phyloP scores from a whole-genome alignment of 2,888 invertebrate genomes.

The Luperina nickerlii region DNA sequence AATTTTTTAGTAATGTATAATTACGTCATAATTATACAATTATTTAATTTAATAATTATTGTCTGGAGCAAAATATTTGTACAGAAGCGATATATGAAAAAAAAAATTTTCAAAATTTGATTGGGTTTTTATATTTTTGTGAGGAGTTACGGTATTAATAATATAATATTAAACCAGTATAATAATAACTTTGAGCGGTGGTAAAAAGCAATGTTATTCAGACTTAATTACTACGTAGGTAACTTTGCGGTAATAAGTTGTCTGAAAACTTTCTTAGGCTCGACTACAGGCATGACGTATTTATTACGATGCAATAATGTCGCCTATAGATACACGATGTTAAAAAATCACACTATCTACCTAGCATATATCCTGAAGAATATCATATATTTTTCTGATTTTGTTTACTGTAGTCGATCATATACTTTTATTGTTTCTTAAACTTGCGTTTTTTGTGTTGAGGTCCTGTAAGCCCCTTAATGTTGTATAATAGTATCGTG shows the following conservation, averaged over 20 bases:
- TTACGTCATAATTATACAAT: not conserved
- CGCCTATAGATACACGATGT: not conserved
- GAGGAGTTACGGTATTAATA: too few relatives aligned
- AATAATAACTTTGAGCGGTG: not conserved
- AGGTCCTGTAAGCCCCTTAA: not conserved
- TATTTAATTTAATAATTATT: not conserved
- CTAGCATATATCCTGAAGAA: too few relatives aligned
- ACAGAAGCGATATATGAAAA: not conserved
- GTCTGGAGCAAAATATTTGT: not conserved
- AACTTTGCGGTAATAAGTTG: not conserved
- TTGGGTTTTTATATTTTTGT: not conserved
- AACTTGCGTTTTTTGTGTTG: too few relatives aligned
- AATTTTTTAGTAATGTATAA: not conserved
- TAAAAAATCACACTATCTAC: too few relatives aligned
- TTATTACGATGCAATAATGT: not conserved
- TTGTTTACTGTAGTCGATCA: too few relatives aligned
- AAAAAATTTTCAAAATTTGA: not conserved
- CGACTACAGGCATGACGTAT: not conserved
- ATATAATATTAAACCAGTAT: not conserved
- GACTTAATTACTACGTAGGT: not conserved
- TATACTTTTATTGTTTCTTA: too few relatives aligned
- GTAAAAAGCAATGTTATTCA: not conserved
- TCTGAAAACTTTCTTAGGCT: not conserved
- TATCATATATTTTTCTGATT: too few relatives aligned
- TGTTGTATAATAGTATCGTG: not conserved